A percentile compares a stretch with the other conserved stretches of the same genome.
phyloP scores from a whole-genome alignment of 2,797 vertebrate genomes.

The Cyprinella venusta region DNA sequence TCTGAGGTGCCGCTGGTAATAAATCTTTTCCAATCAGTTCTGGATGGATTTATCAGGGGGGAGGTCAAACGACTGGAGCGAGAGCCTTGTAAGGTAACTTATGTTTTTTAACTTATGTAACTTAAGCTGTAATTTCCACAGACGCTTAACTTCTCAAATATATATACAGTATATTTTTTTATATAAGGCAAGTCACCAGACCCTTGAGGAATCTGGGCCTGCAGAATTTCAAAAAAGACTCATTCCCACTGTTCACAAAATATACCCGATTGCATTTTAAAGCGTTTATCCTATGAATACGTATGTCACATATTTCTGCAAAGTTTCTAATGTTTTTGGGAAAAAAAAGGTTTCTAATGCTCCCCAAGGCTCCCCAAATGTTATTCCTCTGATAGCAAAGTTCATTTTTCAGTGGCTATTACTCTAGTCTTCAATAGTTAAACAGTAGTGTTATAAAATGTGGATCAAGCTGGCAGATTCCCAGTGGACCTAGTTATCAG shows the following conservation, averaged over 20 bases:
- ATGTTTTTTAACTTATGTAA: too few relatives aligned
- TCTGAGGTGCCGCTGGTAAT: slow-evolving; percentile 88
- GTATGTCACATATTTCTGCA: neutral
- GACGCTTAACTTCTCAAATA: neutral
- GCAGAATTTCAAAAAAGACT: neutral
- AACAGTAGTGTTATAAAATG: neutral
- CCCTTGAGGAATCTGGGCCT: neutral
- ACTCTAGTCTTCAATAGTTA: neutral
- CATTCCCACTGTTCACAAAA: neutral
- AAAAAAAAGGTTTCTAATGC: too few relatives aligned
- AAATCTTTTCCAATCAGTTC: slow-evolving; percentile 93
- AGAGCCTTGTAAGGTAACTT: slow-evolving; percentile 76
- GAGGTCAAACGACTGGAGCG: slow-evolving; percentile 82
- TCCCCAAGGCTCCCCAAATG: neutral
- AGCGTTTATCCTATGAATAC: neutral
- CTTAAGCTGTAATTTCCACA: neutral
- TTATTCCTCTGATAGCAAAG: neutral
- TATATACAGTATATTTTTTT: neutral
- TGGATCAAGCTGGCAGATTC: neutral
- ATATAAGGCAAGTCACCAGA: neutral
- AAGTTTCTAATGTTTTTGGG: neutral
- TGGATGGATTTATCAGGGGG: slow-evolving; percentile 90
- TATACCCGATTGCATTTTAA: neutral
- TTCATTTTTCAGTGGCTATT: neutral
- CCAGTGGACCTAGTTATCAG: neutral